Conservation (phyloP, 2,113 vertebrate species). For the Micronycteris hirsuta region DNA sequence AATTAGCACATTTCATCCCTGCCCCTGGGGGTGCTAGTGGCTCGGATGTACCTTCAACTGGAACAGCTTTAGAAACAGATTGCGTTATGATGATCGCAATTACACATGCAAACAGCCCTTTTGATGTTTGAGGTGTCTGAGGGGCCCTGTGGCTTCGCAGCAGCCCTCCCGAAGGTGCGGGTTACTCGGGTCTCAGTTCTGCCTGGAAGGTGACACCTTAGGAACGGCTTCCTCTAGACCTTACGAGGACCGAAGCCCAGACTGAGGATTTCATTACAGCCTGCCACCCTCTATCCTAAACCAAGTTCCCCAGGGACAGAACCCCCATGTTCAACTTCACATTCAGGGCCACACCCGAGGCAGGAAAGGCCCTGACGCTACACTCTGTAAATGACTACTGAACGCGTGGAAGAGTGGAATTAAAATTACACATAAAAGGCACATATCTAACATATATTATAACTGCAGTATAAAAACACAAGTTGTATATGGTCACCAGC, state of each 20-base stretch:
- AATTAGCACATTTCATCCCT: neutral
- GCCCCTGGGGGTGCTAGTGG: neutral
- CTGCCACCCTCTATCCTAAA: neutral
- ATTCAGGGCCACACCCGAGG: neutral
- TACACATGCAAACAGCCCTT: neutral
- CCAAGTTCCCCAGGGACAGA: neutral
- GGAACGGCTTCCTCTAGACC: neutral
- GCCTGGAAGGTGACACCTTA: neutral
- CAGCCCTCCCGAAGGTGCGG: neutral
- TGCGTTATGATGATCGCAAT: neutral
- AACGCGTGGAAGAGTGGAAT: neutral
- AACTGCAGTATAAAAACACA: neutral
- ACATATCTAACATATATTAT: neutral
- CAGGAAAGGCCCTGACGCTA: neutral
- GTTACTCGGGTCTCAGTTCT: neutral
- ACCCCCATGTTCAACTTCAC: neutral
- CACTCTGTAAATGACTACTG: neutral
- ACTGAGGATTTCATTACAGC: neutral
- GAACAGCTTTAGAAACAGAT: neutral
- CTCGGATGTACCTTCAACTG: neutral
- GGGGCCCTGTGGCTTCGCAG: neutral
- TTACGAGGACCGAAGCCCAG: neutral
- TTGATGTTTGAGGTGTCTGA: neutral
- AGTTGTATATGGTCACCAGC: neutral
- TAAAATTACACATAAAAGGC: neutral